phyloP scores from a whole-genome alignment of 2,113 vertebrate genomes.

The Epinephelus moara region DNA sequence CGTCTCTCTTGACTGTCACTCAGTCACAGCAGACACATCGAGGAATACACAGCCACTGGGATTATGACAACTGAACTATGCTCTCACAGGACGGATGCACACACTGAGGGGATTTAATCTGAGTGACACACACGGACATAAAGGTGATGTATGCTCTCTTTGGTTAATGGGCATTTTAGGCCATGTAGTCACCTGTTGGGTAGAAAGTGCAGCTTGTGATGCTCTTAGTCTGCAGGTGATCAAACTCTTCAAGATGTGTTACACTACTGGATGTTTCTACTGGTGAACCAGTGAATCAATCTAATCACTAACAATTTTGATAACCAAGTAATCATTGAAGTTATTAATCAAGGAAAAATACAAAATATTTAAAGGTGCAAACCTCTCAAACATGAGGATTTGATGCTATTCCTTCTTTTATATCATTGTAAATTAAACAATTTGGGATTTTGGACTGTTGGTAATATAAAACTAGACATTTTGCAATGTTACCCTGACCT shows the following conservation, averaged over 20 bases:
- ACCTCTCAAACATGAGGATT: background rate
- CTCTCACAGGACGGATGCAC: slow-evolving; percentile 11
- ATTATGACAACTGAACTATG: slow-evolving; percentile 60
- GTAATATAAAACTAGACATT: background rate
- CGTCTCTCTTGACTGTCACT: slow-evolving; percentile 69
- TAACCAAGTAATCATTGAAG: background rate
- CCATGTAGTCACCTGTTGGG: background rate
- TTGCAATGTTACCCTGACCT: background rate
- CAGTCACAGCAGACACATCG: slow-evolving; percentile 58
- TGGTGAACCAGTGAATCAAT: background rate
- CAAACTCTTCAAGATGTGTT: background rate
- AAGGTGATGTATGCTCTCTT: slow-evolving; percentile 61
- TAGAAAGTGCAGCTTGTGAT: background rate
- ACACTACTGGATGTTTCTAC: background rate
- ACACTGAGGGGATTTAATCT: slow-evolving; percentile 33
- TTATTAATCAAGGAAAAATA: background rate
- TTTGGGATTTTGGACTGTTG: background rate
- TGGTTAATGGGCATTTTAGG: background rate
- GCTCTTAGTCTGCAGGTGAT: slow-evolving; percentile 7
- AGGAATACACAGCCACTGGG: slow-evolving; percentile 67
- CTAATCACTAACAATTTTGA: background rate
- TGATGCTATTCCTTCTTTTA: background rate
- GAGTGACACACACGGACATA: slow-evolving; percentile 39
- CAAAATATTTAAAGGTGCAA: background rate
- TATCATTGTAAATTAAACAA: background rate